phyloP scores from a whole-genome alignment of 1,140 invertebrate species.

The Eurosta solidaginis region DNA sequence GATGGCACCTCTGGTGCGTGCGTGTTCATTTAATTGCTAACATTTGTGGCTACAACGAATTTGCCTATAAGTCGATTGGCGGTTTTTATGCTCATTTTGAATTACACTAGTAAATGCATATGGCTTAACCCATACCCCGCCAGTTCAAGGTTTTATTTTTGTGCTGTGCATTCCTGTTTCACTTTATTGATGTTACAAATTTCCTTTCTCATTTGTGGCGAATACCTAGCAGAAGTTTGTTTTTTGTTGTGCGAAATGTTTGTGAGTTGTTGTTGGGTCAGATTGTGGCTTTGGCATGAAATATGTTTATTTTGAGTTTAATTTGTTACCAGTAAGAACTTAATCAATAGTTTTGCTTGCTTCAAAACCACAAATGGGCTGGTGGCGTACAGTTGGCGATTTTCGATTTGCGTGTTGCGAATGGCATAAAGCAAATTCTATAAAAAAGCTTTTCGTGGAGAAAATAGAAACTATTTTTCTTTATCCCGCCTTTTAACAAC shows the following conservation, averaged over 20 bases:
- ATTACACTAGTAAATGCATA: too few species aligned
- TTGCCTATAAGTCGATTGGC: slow-evolving; percentile 17
- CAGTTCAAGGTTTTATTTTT: not conserved
- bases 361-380: not conserved
- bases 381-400: not conserved
- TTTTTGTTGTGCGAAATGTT: not conserved
- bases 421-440: too few species aligned
- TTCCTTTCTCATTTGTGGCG: not conserved
- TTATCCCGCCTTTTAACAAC: too few species aligned
- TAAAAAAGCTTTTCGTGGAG: too few species aligned
- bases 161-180: not conserved
- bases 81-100: not conserved
- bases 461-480: too few species aligned
- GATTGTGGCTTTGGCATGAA: not conserved
- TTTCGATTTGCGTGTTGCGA: too few species aligned
- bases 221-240: too few species aligned
- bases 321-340: not conserved
- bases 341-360: not conserved
- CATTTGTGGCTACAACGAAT: slow-evolving; percentile 22
- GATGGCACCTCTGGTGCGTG: not conserved
- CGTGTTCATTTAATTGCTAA: not conserved
- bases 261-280: not conserved
- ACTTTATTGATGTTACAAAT: not conserved
- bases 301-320: not conserved
- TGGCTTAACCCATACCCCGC: not conserved